These are phyloP conservation scores for Drosophila varians DNA, from an alignment of 1,140 invertebrate species.

Conservation along the genomic window DNA sequence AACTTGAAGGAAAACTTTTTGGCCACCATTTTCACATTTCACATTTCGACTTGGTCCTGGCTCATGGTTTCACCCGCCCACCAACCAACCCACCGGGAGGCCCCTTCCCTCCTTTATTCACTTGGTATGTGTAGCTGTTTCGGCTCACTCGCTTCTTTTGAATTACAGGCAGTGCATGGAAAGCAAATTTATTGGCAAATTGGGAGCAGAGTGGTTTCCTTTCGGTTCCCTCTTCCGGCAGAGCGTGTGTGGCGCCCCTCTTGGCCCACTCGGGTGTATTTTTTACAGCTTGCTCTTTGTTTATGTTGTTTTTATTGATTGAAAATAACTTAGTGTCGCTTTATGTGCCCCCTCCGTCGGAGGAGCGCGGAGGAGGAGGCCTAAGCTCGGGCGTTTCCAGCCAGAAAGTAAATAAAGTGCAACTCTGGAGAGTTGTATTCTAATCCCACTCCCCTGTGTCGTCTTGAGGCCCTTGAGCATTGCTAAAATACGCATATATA, in stretches of 20 bases:
- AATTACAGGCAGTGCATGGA: slow-evolving; percentile 73
- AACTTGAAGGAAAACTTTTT: slow-evolving; percentile 39
- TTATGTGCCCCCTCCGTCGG: slow-evolving; percentile 53
- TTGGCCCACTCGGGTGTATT: slow-evolving; percentile 61
- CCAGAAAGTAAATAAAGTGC: slow-evolving; percentile 74
- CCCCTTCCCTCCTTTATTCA: background rate
- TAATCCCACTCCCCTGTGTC: too few relatives aligned
- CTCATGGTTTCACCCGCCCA: too few relatives aligned
- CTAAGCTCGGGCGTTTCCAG: slow-evolving; percentile 73
- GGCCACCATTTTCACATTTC: slow-evolving; percentile 47
- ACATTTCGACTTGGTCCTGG: too few relatives aligned
- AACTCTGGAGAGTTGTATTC: too few relatives aligned
- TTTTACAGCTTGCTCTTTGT: slow-evolving; percentile 78
- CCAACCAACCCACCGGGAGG: too few relatives aligned
- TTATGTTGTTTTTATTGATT: slow-evolving; percentile 82
- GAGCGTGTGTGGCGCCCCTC: slow-evolving; percentile 17
- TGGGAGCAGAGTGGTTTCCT: slow-evolving; percentile 73
- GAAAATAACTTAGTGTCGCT: slow-evolving; percentile 80
- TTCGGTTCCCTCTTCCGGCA: slow-evolving; percentile 20
- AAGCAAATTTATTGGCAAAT: slow-evolving; percentile 81
- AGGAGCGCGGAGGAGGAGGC: slow-evolving; percentile 14
- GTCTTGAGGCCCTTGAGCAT: slow-evolving; percentile 19
- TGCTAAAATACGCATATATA: background rate
- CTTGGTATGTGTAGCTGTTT: slow-evolving; percentile 22
- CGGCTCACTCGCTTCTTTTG: slow-evolving; percentile 46